A percentile compares a stretch with the other conserved stretches of the same genome.
Conservation (phyloP, 2,797 vertebrate species). For the Adelosebastes latens region DNA sequence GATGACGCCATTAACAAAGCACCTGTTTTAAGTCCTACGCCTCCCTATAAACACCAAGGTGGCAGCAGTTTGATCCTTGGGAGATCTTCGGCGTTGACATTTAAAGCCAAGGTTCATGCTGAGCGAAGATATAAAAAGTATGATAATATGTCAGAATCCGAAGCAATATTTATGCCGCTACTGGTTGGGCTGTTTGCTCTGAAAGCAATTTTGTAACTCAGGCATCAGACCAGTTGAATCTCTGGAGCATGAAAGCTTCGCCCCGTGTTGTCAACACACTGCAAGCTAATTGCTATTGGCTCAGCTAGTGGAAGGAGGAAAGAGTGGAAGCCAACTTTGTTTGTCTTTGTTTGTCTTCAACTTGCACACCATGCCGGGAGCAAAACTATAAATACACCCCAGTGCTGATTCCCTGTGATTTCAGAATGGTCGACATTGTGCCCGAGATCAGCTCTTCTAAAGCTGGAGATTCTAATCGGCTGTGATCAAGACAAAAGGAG, state of each 20-base stretch:
- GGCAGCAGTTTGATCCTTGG: slow-evolving; percentile 16
- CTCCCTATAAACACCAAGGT: background rate
- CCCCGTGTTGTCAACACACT: slow-evolving; percentile 21
- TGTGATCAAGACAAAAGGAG: background rate
- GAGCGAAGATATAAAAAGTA: slow-evolving; percentile 1
- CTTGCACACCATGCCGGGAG: background rate
- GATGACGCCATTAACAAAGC: background rate
- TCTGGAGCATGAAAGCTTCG: slow-evolving; percentile 7
- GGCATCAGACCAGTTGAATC: background rate
- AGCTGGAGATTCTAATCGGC: background rate
- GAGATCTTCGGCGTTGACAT: slow-evolving; percentile 12
- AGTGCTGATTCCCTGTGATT: slow-evolving; percentile 11
- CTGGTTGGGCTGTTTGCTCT: background rate
- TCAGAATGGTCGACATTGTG: background rate
- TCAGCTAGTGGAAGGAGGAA: background rate
- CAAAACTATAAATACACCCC: background rate
- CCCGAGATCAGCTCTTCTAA: background rate
- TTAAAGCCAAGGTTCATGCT: background rate
- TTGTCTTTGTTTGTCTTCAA: slow-evolving; percentile 12
- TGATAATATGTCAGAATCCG: background rate
- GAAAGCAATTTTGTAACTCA: background rate
- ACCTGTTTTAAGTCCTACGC: background rate
- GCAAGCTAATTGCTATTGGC: slow-evolving; percentile 41
- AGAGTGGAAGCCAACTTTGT: slow-evolving; percentile 17
- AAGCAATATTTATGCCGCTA: background rate